Percentiles rank a stretch among this genome's conserved stretches.
phyloP scores from a whole-genome alignment of 2,888 invertebrate species.

The Saturnia pavonia region DNA sequence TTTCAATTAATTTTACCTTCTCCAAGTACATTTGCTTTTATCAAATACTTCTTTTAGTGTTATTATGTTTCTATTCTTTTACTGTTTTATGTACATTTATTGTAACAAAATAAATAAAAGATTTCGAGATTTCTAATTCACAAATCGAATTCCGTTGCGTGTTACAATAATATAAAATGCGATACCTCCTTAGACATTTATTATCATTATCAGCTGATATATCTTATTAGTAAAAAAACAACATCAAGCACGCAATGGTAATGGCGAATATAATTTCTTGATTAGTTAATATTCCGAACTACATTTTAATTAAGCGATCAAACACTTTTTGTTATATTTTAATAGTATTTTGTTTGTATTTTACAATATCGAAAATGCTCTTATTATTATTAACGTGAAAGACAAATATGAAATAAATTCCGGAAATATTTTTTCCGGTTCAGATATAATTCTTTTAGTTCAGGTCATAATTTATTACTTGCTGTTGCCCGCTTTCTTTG shows the following conservation, averaged over 20 bases:
- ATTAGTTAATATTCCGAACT: slow-evolving; percentile 41
- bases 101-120: background rate
- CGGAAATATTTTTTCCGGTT: too few relatives aligned
- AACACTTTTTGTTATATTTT: too few relatives aligned
- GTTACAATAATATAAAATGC: slow-evolving; percentile 69
- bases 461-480: too few relatives aligned
- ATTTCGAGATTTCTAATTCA: slow-evolving; percentile 24
- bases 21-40: too few relatives aligned
- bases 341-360: background rate
- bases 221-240: slow-evolving; percentile 65
- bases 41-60: too few relatives aligned
- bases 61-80: too few relatives aligned
- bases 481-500: too few relatives aligned
- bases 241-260: slow-evolving; percentile 65
- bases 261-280: slow-evolving; percentile 59
- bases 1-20: too few relatives aligned
- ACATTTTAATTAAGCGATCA: background rate
- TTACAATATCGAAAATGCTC: background rate
- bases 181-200: slow-evolving; percentile 69
- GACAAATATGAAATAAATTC: too few relatives aligned
- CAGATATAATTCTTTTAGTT: too few relatives aligned
- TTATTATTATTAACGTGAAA: background rate
- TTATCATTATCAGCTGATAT: slow-evolving; percentile 67
- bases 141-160: slow-evolving; percentile 59
- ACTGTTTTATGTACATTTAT: too few relatives aligned